Base-by-base conservation (phyloP, 2,888 invertebrate genomes). In the Pycnomerus fuliginosus region DNA sequence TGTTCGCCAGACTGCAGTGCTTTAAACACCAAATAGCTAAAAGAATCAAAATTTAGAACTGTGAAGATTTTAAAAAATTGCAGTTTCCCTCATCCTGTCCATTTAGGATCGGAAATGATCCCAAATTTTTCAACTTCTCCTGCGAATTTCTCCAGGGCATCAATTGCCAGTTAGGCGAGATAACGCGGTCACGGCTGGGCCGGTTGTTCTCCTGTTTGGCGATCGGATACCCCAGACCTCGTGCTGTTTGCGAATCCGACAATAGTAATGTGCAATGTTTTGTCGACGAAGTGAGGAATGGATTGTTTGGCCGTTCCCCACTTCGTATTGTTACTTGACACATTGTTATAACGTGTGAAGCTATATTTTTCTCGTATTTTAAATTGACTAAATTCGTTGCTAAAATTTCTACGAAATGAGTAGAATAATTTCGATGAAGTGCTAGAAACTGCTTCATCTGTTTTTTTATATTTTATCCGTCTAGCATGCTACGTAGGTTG, bases 271-370 rank as follows among this genome's bases (percentile, higher is more conserved):
- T 47, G 52, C 53, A 56, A 52, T 56, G 51, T 53, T 53, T 53
- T 53, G 49, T 55, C 50, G 47, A 49, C 51, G 48, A 48, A 41
- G 50, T 36, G 55, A 40, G 56, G 52, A 48, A 41, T 45, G 27
- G 49, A 45, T 46, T 47, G 37, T 45, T 50, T 41, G 32, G 40
- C 44, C 55, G 43, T 35, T 55, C 59, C 53, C 53, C 52, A 53
- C 55, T 59, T 56, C 58, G 59, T 53, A 62, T 65, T 66, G 67
- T 66, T 66, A 65, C 53, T 60, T 61, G 55, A 63, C 55, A 65
- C 58, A 63, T 65, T 67, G 65, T 66, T 67, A 59, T 50, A 48
- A 57, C 53, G 50, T 48, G 58, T 61, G 58, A 57, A 60, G 52
- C 46, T 61, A 64, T 64, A 64, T 62, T 64, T 64, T 64, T 58